Evolutionary conservation across 2,888 invertebrate genomes (phyloP).

Genomic region (Copidosoma aretas): DNA sequence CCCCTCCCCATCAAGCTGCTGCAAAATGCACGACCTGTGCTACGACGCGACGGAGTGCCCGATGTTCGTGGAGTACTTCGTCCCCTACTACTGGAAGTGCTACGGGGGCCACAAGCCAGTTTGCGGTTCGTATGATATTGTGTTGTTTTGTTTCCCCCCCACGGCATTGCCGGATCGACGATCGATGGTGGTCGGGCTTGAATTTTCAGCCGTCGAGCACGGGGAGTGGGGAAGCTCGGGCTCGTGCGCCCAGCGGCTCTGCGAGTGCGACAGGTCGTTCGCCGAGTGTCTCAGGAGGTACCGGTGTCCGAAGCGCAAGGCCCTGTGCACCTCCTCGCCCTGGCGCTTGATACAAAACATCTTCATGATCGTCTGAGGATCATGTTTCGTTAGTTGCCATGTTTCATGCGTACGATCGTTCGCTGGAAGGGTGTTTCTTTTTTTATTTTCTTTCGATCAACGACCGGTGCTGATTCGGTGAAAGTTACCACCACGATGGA

Average conservation of each 20-base stretch:
- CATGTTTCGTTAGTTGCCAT: too few species aligned
- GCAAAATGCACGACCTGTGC: conserved; percentile 85
- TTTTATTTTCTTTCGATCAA: too few species aligned
- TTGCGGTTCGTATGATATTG: conserved; percentile 69
- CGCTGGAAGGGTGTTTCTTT: too few species aligned
- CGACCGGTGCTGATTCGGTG: too few species aligned
- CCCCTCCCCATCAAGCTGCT: too few species aligned
- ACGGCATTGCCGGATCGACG: too few species aligned
- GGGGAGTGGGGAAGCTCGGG: conserved; percentile 68
- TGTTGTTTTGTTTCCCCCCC: conserved; percentile 43
- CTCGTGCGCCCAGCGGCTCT: conserved; percentile 79
- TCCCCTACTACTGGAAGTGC: conserved; percentile 89
- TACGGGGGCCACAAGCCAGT: conserved; percentile 74
- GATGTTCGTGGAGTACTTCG: conserved; percentile 81
- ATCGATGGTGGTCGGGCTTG: too few species aligned
- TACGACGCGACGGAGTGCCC: conserved; percentile 82
- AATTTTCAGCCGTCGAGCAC: conserved; percentile 65
- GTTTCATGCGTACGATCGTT: too few species aligned
- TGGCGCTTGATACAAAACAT: conserved; percentile 78
- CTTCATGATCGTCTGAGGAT: conserved; percentile 66
- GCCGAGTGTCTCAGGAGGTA: conserved; percentile 80
- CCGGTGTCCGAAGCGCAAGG: conserved; percentile 75
- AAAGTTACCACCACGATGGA: too few species aligned
- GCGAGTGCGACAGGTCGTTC: conserved; percentile 82
- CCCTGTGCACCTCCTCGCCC: conserved; percentile 77